A percentile compares a stretch with the other conserved stretches of the same genome.
These are phyloP conservation scores for Octodon degus DNA, from an alignment of 2,113 vertebrate genomes.

Conservation along the genomic window DNA sequence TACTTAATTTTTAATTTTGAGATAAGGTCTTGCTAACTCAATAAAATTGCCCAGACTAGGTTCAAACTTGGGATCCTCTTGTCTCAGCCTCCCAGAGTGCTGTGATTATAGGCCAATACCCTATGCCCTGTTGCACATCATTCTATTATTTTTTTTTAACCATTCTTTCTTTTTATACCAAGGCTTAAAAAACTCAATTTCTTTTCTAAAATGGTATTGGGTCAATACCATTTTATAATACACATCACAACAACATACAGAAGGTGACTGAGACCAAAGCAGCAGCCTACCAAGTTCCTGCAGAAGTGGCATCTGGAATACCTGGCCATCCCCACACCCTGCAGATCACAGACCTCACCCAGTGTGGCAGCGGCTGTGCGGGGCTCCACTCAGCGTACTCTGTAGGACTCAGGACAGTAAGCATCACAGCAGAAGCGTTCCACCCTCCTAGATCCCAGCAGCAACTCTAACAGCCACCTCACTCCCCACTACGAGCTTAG, in stretches of 20 bases:
- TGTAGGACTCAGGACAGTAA: too few species aligned
- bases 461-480: too few species aligned
- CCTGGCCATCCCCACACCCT: background rate
- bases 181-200: background rate
- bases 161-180: slow-evolving; percentile 2
- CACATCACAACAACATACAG: background rate
- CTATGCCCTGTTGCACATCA: background rate
- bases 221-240: background rate
- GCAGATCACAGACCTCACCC: background rate
- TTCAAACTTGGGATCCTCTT: background rate
- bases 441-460: too few species aligned
- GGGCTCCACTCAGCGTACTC: background rate
- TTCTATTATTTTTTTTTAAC: background rate
- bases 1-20: background rate
- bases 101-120: too few species aligned
- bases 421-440: too few species aligned
- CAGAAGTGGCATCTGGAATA: background rate
- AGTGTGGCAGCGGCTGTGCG: too few species aligned
- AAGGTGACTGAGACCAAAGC: background rate
- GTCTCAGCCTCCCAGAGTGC: background rate
- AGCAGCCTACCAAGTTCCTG: background rate
- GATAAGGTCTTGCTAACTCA: background rate
- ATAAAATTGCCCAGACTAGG: background rate
- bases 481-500: too few species aligned
- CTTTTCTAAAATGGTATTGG: background rate